phyloP scores from a whole-genome alignment of 2,113 vertebrate species.

The Hippocampus zosterae region DNA sequence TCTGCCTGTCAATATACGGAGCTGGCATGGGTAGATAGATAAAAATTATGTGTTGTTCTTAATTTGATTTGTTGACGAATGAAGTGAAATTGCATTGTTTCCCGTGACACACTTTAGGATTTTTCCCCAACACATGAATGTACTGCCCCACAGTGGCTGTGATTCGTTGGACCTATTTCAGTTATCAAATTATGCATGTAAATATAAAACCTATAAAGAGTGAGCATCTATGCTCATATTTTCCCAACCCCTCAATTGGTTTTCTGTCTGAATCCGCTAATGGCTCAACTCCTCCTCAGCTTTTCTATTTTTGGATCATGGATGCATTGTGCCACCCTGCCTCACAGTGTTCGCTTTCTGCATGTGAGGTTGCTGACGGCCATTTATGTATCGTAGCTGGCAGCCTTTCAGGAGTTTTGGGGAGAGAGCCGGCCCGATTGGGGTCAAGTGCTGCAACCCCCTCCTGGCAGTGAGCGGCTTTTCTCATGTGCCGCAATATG shows the following conservation, averaged over 20 bases:
- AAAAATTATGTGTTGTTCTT: not conserved
- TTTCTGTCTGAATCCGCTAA: constrained; percentile 16
- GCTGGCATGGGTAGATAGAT: not conserved
- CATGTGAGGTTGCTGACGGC: constrained; percentile 55
- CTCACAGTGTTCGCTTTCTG: constrained; percentile 45
- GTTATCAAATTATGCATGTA: not conserved
- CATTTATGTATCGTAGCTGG: constrained; percentile 56
- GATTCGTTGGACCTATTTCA: not conserved
- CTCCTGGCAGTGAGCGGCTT: constrained; percentile 40
- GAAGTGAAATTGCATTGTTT: too few species aligned
- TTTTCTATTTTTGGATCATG: constrained; percentile 65
- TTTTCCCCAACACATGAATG: not conserved
- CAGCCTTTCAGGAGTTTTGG: constrained; percentile 46
- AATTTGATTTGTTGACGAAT: not conserved
- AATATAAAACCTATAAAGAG: not conserved
- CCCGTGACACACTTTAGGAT: too few species aligned
- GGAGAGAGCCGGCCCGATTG: constrained; percentile 36
- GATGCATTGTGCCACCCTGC: constrained; percentile 59
- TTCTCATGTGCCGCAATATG: constrained; percentile 50
- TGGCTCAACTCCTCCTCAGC: constrained; percentile 15
- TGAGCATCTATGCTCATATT: not conserved
- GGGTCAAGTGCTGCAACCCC: constrained; percentile 41
- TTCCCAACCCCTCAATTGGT: not conserved
- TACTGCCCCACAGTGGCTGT: not conserved
- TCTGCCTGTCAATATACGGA: not conserved